These are phyloP conservation scores for Coreius guichenoti DNA, from an alignment of 2,797 vertebrate species.

Conservation along the genomic window DNA sequence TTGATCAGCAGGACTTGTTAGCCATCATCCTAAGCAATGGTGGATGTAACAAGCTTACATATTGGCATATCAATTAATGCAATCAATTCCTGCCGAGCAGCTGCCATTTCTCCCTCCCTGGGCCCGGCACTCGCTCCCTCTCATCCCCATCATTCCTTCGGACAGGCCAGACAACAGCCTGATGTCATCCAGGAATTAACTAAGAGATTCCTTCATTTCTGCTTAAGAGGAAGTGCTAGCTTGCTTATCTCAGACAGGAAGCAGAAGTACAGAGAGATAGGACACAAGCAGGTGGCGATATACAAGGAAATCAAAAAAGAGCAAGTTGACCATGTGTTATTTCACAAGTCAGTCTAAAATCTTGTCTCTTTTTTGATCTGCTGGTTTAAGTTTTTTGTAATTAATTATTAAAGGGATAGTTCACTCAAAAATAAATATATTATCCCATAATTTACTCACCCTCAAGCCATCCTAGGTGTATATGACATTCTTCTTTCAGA, in stretches of 20 bases:
- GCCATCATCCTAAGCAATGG: conserved; percentile 98
- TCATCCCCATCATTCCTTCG: conserved; percentile 71
- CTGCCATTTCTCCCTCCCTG: conserved; percentile 81
- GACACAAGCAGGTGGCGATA: background rate
- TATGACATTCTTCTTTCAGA: no score
- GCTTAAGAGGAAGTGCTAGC: conserved; percentile 55
- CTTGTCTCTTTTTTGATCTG: background rate
- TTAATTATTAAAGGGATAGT: background rate
- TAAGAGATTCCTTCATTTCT: conserved; percentile 63
- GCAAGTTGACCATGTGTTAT: conserved; percentile 35
- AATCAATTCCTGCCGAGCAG: conserved; percentile 98
- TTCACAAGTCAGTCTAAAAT: conserved; percentile 33
- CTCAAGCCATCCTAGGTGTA: no score
- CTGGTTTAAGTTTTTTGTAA: background rate
- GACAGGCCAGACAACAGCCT: conserved; percentile 75
- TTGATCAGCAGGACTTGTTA: conserved; percentile 99
- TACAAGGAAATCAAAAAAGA: background rate
- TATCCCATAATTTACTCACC: no score
- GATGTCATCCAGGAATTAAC: conserved; percentile 77
- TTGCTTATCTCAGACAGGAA: conserved; percentile 13
- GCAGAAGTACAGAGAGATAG: background rate
- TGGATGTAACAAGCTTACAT: conserved; percentile 99
- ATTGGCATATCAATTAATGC: conserved; percentile 99
- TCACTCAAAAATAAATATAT: no score
- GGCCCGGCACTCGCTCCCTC: conserved; percentile 64